phyloP scores from a whole-genome alignment of 2,888 invertebrate genomes.

The Isoperla grammatica region DNA sequence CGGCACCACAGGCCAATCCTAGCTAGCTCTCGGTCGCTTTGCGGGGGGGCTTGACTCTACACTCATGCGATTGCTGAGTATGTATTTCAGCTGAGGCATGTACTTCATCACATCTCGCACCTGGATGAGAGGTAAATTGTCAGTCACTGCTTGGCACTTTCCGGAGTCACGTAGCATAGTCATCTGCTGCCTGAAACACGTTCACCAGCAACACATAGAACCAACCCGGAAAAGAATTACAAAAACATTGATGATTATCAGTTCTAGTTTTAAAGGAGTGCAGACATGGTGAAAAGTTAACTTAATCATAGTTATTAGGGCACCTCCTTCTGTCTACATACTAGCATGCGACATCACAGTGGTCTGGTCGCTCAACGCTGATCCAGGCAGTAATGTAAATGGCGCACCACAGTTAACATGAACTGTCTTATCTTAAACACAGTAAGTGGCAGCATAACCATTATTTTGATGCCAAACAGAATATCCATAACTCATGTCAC shows the following conservation, averaged over 20 bases:
- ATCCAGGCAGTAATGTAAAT: not conserved
- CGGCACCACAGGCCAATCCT: conserved; percentile 47
- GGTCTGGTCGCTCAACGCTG: not conserved
- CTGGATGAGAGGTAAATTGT: conserved; percentile 72
- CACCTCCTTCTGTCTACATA: not conserved
- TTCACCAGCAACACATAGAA: not conserved
- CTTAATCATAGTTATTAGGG: not conserved
- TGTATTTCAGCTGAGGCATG: conserved; percentile 84
- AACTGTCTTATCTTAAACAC: not conserved
- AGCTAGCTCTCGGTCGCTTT: conserved; percentile 55
- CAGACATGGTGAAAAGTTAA: not conserved
- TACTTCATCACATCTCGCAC: conserved; percentile 77
- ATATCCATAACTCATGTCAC: too few species aligned
- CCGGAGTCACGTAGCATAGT: conserved; percentile 70
- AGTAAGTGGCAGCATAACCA: not conserved
- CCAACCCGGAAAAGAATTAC: not conserved
- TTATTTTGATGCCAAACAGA: too few species aligned
- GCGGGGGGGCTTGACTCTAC: conserved; percentile 43
- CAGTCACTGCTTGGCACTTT: conserved; percentile 62
- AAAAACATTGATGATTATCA: not conserved
- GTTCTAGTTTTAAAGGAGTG: not conserved
- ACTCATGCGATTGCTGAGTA: conserved; percentile 54
- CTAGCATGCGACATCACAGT: not conserved
- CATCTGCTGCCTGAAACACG: conserved; percentile 58
- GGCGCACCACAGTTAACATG: not conserved